A percentile compares a stretch with the other conserved stretches of the same genome.
Evolutionary conservation across 1,140 invertebrate species (phyloP).

Genomic region (Magallana ariakensis): DNA sequence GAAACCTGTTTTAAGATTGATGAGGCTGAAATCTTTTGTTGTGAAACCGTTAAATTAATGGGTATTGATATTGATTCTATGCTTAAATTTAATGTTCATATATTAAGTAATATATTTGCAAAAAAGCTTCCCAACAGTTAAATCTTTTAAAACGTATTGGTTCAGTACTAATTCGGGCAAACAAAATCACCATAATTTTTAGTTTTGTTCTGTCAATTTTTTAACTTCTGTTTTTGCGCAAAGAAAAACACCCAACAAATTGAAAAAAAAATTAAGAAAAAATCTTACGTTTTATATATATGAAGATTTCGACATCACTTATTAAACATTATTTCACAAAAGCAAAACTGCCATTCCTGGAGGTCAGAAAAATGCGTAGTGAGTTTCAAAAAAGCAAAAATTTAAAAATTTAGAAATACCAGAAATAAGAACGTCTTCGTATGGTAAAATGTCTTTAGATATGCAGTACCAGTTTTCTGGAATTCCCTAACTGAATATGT

Average conservation of each 20-base stretch:
- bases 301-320: neutral
- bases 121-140: neutral
- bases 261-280: neutral
- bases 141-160: neutral
- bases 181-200: neutral
- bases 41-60: neutral
- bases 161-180: too few relatives aligned
- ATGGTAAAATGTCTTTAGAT: neutral
- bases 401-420: neutral
- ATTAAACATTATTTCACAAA: neutral
- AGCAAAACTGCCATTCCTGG: too few relatives aligned
- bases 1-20: neutral
- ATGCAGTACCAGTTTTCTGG: neutral
- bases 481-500: too few relatives aligned
- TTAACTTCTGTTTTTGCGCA: too few relatives aligned
- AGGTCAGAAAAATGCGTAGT: neutral
- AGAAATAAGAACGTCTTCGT: neutral
- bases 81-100: neutral
- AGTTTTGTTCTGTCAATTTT: neutral
- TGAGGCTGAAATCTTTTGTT: neutral
- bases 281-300: neutral
- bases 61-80: neutral
- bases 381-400: neutral
- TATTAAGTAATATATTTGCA: neutral
- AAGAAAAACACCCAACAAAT: too few relatives aligned